These are phyloP conservation scores for Dynastes grantii DNA, from an alignment of 2,888 invertebrate genomes.

Conservation along the genomic window DNA sequence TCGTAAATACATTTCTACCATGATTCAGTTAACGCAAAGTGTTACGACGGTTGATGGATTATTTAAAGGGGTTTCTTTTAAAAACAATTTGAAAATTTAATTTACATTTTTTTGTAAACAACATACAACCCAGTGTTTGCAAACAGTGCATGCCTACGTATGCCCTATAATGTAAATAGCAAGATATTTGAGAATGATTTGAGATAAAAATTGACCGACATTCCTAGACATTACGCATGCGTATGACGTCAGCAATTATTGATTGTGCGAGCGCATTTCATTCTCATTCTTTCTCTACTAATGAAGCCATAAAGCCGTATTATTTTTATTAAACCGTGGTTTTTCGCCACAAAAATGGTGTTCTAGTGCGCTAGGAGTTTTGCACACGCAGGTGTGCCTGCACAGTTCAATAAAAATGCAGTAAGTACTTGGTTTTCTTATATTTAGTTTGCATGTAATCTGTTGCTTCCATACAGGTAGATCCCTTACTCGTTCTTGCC, in stretches of 20 bases:
- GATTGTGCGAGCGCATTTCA: neutral
- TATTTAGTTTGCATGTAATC: conserved; percentile 7
- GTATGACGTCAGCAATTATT: conserved; percentile 21
- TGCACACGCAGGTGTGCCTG: conserved; percentile 84
- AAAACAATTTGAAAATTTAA: too few species aligned
- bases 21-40: too few species aligned
- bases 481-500: conserved; percentile 24
- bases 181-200: too few species aligned
- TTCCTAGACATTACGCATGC: conserved; percentile 15
- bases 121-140: conserved; percentile 17
- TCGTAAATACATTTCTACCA: too few species aligned
- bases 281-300: conserved; percentile 44
- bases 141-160: neutral
- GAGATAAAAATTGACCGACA: neutral
- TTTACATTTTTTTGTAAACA: neutral
- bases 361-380: conserved; percentile 68
- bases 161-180: too few species aligned
- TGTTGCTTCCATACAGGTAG: conserved; percentile 34
- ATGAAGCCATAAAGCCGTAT: conserved; percentile 49
- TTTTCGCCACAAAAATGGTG: conserved; percentile 78
- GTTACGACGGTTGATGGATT: too few species aligned
- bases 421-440: conserved; percentile 74
- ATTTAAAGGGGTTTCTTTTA: too few species aligned
- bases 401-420: conserved; percentile 76
- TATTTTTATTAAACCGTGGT: conserved; percentile 70